phyloP scores from a whole-genome alignment of 2,113 vertebrate species.

The Manacus vitellinus region DNA sequence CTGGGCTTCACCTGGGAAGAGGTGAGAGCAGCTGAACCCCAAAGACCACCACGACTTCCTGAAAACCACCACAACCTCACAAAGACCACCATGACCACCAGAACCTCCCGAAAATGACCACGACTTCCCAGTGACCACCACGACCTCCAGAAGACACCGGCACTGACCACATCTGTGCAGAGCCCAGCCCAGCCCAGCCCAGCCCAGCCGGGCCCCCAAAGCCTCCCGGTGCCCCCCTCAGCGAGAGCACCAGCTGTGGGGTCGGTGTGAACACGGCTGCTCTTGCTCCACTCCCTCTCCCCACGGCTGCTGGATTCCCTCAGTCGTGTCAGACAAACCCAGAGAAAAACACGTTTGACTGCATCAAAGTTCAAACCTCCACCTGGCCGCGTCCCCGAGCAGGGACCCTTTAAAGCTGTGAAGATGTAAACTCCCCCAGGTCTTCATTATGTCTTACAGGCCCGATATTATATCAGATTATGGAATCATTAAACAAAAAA shows the following conservation, averaged over 20 bases:
- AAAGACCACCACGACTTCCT: background rate
- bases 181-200: background rate
- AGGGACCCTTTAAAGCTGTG: slow-evolving; percentile 50
- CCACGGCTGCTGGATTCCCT: slow-evolving; percentile 7
- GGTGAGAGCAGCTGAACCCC: background rate
- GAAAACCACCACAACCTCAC: background rate
- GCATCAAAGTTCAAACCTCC: slow-evolving; percentile 60
- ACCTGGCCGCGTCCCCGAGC: slow-evolving; percentile 37
- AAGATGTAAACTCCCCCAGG: slow-evolving; percentile 63
- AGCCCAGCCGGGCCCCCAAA: background rate
- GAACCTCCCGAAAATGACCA: background rate
- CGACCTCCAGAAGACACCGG: rapidly evolving
- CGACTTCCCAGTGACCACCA: background rate
- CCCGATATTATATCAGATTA: slow-evolving; percentile 65
- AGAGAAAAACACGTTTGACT: slow-evolving; percentile 52
- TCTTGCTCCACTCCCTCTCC: background rate
- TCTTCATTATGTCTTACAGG: slow-evolving; percentile 72
- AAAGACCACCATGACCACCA: background rate
- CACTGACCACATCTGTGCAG: rapidly evolving
- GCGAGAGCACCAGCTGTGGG: rapidly evolving
- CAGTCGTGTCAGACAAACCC: slow-evolving; percentile 52
- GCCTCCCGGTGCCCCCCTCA: rapidly evolving
- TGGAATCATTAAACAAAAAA: slow-evolving; percentile 73
- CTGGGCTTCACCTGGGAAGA: background rate
- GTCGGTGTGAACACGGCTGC: background rate